Conservation (phyloP, 2,888 invertebrate species). For the Julus scanicus region DNA sequence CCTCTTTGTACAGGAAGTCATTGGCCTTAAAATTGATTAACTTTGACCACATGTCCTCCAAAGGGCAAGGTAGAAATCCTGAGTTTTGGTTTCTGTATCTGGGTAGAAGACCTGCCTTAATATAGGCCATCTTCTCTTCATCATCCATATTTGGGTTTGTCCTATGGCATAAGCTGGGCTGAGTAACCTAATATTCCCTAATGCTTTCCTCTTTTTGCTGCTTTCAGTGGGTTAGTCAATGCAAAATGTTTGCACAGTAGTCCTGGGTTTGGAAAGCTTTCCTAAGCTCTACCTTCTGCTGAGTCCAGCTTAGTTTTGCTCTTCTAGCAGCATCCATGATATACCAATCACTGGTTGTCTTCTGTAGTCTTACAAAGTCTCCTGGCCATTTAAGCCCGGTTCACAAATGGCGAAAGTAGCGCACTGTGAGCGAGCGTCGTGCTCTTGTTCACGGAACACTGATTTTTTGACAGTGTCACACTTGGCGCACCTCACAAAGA, state of each 20-base stretch:
- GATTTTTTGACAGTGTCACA: no score
- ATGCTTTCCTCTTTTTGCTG: neutral
- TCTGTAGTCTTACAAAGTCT: neutral
- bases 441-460: no score
- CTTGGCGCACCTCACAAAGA: no score
- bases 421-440: no score
- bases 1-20: neutral
- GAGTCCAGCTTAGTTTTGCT: neutral
- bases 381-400: no score
- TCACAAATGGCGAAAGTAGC: no score
- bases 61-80: neutral
- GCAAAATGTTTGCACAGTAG: neutral
- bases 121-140: neutral
- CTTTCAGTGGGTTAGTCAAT: neutral
- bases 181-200: neutral
- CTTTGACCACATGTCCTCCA: neutral
- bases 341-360: neutral
- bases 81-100: neutral
- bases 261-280: neutral
- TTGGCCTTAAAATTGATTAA: neutral
- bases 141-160: neutral
- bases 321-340: neutral
- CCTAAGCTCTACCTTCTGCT: neutral
- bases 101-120: neutral
- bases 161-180: neutral